Evolutionary conservation across 92 coral and sea anemone genomes (phyloP), one percentile per base, ranked within the genome.

Genomic region (Phenganax stokvisi): DNA sequence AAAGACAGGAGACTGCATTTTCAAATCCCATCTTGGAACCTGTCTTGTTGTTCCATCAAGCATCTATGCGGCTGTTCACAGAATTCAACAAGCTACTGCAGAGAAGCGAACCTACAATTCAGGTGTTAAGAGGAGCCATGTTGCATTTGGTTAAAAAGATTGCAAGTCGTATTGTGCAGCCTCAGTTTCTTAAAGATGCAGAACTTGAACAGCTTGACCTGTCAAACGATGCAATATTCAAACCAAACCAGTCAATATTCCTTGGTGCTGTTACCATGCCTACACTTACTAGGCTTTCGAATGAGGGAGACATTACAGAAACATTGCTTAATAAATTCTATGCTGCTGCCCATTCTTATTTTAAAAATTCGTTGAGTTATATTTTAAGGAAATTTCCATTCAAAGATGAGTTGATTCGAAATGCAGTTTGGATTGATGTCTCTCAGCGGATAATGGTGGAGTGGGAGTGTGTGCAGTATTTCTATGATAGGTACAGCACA

Each of bases 11-110:
- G 55, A 17, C 61, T 57, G 84, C 86, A 57, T 86, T 86, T 53
- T 37, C 61, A 20, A 72, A 72, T 27, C 86, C 83, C 6, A 62
- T 82, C n/a, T 10, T 82, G 67, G 89, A 77, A 54, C 74, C 83
- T 30, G 80, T 86, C 83, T 72, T 81, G 47, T 79, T 81, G 15
- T 76, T 82, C 82, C 80, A 86, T 52, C 65, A 51, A 54, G 86
- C 86, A 64, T 57, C 83, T 31, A 82, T 86, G 29, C 89, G 81
- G 80, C 27, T 86, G 79, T 81, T 86, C 57, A 86, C 86, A 12
- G 54, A 81, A 47, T 86, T 86, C 29, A 75, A 75, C 62, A 81
- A 86, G 65, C 83, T 86, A 7, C 31, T 86, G 51, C 89, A 81
- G 79, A 81, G 73, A 86, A 86, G 82, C 77, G 85, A 81, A 12